Evolutionary conservation across 2,113 vertebrate species (phyloP).

Genomic region (Oryctolagus cuniculus): DNA sequence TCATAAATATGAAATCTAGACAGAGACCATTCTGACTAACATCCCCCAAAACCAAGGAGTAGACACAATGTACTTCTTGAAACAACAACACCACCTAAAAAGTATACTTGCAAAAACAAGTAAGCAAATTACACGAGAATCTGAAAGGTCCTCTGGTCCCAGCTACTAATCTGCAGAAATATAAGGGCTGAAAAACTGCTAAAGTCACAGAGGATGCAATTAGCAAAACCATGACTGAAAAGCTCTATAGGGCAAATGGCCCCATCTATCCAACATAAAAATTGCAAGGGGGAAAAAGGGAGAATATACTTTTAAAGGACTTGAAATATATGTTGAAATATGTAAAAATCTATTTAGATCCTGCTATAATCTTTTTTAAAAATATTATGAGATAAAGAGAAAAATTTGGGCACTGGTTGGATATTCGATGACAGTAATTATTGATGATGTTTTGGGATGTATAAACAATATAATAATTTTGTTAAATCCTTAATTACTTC

Average conservation of each 20-base stretch:
- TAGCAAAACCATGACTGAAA: not conserved
- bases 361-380: constrained; percentile 6
- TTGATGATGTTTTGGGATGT: not conserved
- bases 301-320: not conserved
- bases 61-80: not conserved
- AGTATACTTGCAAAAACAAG: not conserved
- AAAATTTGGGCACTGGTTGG: not conserved
- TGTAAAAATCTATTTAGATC: not conserved
- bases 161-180: not conserved
- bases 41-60: not conserved
- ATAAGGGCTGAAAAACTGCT: not conserved
- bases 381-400: not conserved
- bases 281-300: not conserved
- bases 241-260: not conserved
- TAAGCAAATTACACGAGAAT: not conserved
- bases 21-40: not conserved
- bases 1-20: too few relatives aligned
- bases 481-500: constrained; percentile 2
- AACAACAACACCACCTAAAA: not conserved
- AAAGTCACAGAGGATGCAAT: not conserved
- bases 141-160: not conserved
- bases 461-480: not conserved
- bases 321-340: constrained; percentile 7
- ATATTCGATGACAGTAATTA: constrained; percentile 8
- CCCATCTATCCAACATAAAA: not conserved